Conservation (phyloP, 2,888 invertebrate species). For the Oscheius onirici region DNA sequence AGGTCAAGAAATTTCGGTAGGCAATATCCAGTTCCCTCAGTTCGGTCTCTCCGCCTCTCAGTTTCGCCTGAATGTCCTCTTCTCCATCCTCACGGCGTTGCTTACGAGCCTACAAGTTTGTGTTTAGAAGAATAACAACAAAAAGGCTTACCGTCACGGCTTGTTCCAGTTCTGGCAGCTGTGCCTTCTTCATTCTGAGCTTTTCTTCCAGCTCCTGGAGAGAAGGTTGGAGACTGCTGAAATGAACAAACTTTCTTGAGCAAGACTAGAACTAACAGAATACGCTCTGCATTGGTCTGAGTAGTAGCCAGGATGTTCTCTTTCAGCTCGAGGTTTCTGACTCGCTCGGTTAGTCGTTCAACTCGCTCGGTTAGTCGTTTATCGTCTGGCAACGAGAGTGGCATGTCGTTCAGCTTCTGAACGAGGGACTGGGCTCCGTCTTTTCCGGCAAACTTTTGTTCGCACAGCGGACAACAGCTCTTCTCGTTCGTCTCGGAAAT, state of each 20-base stretch:
- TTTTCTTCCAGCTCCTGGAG: neutral
- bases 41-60: neutral
- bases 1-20: neutral
- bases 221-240: neutral
- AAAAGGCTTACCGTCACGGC: neutral
- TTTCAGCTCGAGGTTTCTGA: slow-evolving; percentile 36
- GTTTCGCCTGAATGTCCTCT: neutral
- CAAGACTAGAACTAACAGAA: no score
- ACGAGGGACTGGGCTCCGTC: slow-evolving; percentile 41
- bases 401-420: slow-evolving; percentile 42
- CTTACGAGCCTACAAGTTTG: neutral
- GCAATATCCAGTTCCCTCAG: neutral
- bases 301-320: slow-evolving; percentile 36
- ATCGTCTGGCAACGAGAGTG: slow-evolving; percentile 48
- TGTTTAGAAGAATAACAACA: neutral
- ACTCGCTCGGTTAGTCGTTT: no score
- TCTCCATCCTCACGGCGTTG: neutral
- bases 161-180: neutral
- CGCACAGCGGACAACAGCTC: slow-evolving; percentile 62
- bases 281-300: slow-evolving; percentile 33
- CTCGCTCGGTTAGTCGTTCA: slow-evolving; percentile 22
- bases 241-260: no score
- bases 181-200: neutral
- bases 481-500: slow-evolving; percentile 42
- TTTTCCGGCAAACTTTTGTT: slow-evolving; percentile 50